Evolutionary conservation across 2,113 vertebrate genomes (phyloP), one percentile per base, ranked within the genome.

Genomic region (Rhynchomys soricoides): DNA sequence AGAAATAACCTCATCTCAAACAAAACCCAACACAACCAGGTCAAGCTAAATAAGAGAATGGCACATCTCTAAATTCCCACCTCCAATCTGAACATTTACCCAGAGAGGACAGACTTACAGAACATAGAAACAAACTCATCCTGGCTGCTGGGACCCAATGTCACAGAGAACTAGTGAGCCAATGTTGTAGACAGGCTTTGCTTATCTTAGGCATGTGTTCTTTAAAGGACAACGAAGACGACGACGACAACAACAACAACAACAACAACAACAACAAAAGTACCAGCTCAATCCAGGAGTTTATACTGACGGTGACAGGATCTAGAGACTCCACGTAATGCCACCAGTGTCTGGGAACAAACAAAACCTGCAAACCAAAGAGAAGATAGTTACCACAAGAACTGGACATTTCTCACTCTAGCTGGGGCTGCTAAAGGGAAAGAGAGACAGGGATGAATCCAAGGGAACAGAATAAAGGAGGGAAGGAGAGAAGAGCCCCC

Each of bases 261-360:
- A n/a, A 7, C 2, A 7, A n/a, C 37, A 71, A n/a, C 37, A n/a
- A 19, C 37, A 71, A 71, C 59, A 93, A 94, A 70, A 74, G 97
- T 98, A 99, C 99, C 99, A 99, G 95, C 93, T 99, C 99, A 70
- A 99, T 99, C 99, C 99, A 99, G 52, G 99, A 99, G 98, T 99
- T 99, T 96, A 99, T 97, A 89, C 99, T 99, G 98, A 99, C 98
- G 3, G 99, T 99, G 96, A 99, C 43, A 45, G 99, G 98, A 96
- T 99, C 99, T 92, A 99, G 73, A 5, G 99, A 99, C 97, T 99
- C 99, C 97, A 99, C 99, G 0, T 99, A 99, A 98, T 99, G 99
- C 99, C 99, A 99, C 99, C 99, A 99, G 96, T 99, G 99, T 96
- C 98, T 99, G 95, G 99, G 99, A 91, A 99, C 99, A 19, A 99